phyloP scores from a whole-genome alignment of 1,140 invertebrate species.

The Lutraria rhynchaena region DNA sequence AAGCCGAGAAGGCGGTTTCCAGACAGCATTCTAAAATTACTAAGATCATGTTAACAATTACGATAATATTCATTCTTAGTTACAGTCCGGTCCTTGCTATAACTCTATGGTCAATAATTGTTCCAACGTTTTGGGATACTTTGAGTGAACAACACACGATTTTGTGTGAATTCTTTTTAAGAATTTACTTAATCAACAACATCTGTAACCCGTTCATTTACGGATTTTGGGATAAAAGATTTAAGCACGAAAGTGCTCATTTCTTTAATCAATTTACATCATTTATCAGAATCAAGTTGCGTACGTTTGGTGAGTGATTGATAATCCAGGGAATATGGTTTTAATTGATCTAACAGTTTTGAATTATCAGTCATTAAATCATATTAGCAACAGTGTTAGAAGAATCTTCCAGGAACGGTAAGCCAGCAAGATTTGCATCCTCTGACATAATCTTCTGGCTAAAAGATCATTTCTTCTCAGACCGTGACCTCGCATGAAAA shows the following conservation, averaged over 20 bases:
- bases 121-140: slow-evolving; percentile 19
- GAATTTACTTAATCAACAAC: slow-evolving; percentile 50
- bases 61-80: slow-evolving; percentile 34
- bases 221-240: slow-evolving; percentile 48
- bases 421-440: too few species aligned
- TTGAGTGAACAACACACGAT: slow-evolving; percentile 13
- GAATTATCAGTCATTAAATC: too few species aligned
- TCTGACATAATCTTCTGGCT: too few species aligned
- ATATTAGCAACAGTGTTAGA: too few species aligned
- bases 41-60: slow-evolving; percentile 48
- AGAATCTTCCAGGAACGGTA: too few species aligned
- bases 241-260: slow-evolving; percentile 37
- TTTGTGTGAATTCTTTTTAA: slow-evolving; percentile 33
- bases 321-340: too few species aligned
- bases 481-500: too few species aligned
- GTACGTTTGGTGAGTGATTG: too few species aligned
- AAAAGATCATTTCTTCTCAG: too few species aligned
- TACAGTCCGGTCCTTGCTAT: slow-evolving; percentile 23
- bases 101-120: slow-evolving; percentile 10
- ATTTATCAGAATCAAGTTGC: too few species aligned
- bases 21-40: slow-evolving; percentile 38
- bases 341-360: too few species aligned
- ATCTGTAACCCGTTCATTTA: slow-evolving; percentile 43
- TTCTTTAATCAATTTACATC: too few species aligned
- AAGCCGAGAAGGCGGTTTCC: slow-evolving; percentile 1